Percentiles rank a stretch among this genome's conserved stretches.
Conservation (phyloP, 2,888 invertebrate genomes). For the Heliconius cydno region DNA sequence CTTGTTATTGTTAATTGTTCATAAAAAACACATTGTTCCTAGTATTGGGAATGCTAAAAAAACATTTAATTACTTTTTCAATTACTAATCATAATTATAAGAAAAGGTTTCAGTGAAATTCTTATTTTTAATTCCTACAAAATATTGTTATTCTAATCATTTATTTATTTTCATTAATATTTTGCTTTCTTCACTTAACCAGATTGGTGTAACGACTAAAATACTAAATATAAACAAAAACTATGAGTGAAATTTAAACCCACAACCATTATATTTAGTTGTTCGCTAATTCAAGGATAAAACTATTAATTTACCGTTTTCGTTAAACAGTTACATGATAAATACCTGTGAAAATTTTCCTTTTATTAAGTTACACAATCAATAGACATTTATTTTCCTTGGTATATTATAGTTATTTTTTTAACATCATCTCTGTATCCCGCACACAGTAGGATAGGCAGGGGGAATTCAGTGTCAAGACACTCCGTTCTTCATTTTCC, state of each 20-base stretch:
- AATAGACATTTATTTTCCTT: too few relatives aligned
- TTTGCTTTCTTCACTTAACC: too few relatives aligned
- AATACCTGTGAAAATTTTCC: too few relatives aligned
- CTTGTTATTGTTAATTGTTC: neutral
- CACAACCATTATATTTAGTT: neutral
- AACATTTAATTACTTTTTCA: neutral
- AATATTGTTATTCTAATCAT: neutral
- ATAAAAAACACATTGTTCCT: neutral
- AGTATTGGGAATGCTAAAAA: neutral
- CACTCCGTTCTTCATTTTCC: too few relatives aligned
- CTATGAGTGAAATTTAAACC: neutral
- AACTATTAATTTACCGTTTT: too few relatives aligned
- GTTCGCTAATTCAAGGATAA: neutral
- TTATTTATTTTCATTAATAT: neutral
- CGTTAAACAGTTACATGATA: too few relatives aligned
- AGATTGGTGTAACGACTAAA: neutral
- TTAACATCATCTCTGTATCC: too few relatives aligned
- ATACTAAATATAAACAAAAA: too few relatives aligned
- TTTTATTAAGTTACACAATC: too few relatives aligned
- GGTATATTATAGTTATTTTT: too few relatives aligned
- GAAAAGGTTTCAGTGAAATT: conserved; percentile 13
- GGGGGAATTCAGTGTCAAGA: too few relatives aligned
- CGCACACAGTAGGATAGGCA: too few relatives aligned
- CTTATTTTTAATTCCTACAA: conserved; percentile 45
- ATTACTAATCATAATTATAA: neutral